Conservation (phyloP, 2,888 invertebrate species). For the Parascotia fuliginaria region DNA sequence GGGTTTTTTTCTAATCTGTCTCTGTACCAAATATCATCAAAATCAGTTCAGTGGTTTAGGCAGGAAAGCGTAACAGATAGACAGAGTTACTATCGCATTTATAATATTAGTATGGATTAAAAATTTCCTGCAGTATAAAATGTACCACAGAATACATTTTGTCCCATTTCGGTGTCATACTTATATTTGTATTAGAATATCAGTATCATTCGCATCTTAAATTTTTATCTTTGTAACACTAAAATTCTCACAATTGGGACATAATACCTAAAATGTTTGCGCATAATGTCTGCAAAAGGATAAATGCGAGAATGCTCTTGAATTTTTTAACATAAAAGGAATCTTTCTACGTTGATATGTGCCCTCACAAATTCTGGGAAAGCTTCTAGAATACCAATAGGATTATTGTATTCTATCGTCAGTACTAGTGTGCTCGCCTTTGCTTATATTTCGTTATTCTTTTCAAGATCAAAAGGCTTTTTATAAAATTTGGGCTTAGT, state of each 20-base stretch:
- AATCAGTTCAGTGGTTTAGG: no score
- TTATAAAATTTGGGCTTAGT: no score
- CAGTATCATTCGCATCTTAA: neutral
- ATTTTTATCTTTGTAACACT: neutral
- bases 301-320: neutral
- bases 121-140: no score
- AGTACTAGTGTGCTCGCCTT: constrained; percentile 1
- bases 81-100: no score
- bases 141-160: no score
- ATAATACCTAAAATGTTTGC: neutral
- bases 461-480: neutral
- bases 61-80: no score
- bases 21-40: no score
- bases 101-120: no score
- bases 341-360: constrained; percentile 8
- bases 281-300: neutral
- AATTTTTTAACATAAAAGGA: constrained; percentile 11
- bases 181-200: no score
- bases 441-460: neutral
- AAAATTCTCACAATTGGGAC: neutral
- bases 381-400: constrained; percentile 34
- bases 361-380: constrained; percentile 17
- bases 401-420: constrained; percentile 22
- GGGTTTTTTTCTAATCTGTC: no score
- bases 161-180: no score